phyloP scores from a whole-genome alignment of 1,140 invertebrate species.

The Diplogasteroides magnus region DNA sequence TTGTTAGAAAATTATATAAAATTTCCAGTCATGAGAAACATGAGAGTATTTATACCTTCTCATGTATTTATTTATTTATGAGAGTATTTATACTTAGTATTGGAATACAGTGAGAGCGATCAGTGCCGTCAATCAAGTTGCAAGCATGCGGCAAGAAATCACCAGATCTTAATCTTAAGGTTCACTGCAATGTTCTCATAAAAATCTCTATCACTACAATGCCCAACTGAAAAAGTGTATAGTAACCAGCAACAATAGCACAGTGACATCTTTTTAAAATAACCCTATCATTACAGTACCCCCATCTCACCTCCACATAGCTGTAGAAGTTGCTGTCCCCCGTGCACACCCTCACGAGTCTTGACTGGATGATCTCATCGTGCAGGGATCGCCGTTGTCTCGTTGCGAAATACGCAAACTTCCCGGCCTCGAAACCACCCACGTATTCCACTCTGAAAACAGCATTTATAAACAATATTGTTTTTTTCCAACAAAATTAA shows the following conservation, averaged over 20 bases:
- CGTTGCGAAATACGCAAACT: conserved; percentile 53
- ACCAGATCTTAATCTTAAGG: too few species aligned
- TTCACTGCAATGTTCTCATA: too few species aligned
- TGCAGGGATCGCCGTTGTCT: conserved; percentile 39
- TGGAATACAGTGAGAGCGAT: too few species aligned
- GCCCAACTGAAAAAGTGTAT: too few species aligned
- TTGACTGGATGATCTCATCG: conserved; percentile 38
- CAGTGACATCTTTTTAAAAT: too few species aligned
- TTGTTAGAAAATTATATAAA: neutral
- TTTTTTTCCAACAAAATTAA: conserved; percentile 21
- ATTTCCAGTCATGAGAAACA: neutral
- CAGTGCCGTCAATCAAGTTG: too few species aligned
- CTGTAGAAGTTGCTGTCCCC: conserved; percentile 49
- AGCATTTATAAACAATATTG: conserved; percentile 8
- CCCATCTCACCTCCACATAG: conserved; percentile 51
- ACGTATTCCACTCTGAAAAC: conserved; percentile 48
- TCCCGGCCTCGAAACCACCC: conserved; percentile 47
- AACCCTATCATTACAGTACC: too few species aligned
- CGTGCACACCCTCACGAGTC: conserved; percentile 45
- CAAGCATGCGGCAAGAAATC: too few species aligned
- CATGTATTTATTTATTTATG: too few species aligned
- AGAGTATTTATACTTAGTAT: too few species aligned
- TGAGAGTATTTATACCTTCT: neutral
- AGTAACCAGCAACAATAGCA: too few species aligned
- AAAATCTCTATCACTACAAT: too few species aligned